Evolutionary conservation across 2,113 vertebrate species (phyloP).

Genomic region (Atlantisia rogersi): DNA sequence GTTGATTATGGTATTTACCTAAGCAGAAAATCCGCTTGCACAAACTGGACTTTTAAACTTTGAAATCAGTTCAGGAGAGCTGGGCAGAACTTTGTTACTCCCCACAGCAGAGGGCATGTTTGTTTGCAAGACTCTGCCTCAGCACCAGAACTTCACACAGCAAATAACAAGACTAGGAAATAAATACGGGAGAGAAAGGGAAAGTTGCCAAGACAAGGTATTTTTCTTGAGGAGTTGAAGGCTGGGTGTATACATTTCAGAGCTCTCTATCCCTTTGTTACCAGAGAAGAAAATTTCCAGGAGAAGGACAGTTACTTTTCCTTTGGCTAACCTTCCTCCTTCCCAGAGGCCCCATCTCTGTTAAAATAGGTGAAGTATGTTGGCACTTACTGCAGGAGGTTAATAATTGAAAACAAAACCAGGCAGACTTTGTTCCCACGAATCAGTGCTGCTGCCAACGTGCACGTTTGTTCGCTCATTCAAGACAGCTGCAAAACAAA

Average conservation of each 20-base stretch:
- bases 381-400: background rate
- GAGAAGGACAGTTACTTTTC: background rate
- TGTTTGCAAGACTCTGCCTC: background rate
- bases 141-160: background rate
- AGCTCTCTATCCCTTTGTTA: background rate
- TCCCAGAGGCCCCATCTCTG: background rate
- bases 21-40: background rate
- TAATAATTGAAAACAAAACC: conserved; percentile 25
- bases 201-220: background rate
- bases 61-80: background rate
- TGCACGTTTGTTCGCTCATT: background rate
- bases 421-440: conserved; percentile 16
- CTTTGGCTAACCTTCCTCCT: background rate
- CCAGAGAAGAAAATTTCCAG: background rate
- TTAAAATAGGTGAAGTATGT: background rate
- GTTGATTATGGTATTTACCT: background rate
- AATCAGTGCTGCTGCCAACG: conserved; percentile 2
- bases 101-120: background rate
- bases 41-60: background rate
- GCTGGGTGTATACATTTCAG: background rate
- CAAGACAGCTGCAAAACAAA: conserved; percentile 46
- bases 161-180: background rate
- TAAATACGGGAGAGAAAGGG: background rate
- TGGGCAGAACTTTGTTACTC: background rate
- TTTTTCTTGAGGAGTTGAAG: background rate